Evolutionary conservation across 1,140 invertebrate species (phyloP).

Genomic region (Asbolus verrucosus): DNA sequence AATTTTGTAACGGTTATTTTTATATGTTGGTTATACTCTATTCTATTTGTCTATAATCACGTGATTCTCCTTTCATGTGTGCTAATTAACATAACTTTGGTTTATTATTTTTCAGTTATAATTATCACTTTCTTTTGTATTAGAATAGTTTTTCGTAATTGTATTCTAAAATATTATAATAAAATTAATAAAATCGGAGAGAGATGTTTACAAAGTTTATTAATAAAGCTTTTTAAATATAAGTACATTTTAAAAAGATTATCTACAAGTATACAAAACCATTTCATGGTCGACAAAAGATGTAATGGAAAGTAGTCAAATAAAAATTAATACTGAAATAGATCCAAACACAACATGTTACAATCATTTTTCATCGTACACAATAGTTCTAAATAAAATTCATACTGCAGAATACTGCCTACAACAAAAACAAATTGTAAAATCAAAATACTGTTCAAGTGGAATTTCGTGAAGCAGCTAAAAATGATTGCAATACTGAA

Average conservation of each 20-base stretch:
- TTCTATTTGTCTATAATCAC: no score
- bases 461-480: constrained; percentile 7
- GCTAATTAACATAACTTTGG: no score
- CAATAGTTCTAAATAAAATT: constrained; percentile 11
- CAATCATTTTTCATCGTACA: constrained; percentile 21
- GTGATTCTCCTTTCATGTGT: no score
- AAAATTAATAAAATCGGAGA: background rate
- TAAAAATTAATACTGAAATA: constrained; percentile 36
- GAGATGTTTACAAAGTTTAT: constrained; percentile 40
- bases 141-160: no score
- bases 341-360: constrained; percentile 32
- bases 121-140: no score
- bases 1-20: no score
- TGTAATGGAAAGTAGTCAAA: constrained; percentile 24
- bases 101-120: no score
- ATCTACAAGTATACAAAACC: constrained; percentile 41
- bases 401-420: constrained; percentile 1
- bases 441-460: background rate
- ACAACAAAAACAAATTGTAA: constrained; percentile 1
- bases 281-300: constrained; percentile 21
- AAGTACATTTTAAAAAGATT: constrained; percentile 49
- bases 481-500: constrained; percentile 37
- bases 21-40: no score
- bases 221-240: constrained; percentile 47
- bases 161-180: background rate